phyloP scores from a whole-genome alignment of 2,888 invertebrate species.

The Euclidia mi region DNA sequence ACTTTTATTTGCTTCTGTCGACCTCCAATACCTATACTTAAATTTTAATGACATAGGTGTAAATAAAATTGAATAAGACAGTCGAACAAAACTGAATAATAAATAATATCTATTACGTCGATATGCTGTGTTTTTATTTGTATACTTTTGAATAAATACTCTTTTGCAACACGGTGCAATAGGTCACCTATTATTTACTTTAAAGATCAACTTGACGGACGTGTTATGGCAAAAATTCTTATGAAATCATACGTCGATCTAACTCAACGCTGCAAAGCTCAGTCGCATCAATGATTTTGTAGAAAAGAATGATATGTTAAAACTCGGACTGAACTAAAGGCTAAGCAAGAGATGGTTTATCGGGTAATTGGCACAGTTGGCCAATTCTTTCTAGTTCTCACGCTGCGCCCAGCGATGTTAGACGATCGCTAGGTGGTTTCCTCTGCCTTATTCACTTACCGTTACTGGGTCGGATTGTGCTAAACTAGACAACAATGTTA shows the following conservation, averaged over 20 bases:
- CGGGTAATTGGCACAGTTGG: conserved; percentile 45
- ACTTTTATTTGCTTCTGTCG: conserved; percentile 6
- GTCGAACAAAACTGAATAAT: conserved; percentile 17
- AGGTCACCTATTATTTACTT: conserved; percentile 10
- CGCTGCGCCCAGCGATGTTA: conserved; percentile 42
- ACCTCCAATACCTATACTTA: conserved; percentile 12
- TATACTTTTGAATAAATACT: conserved; percentile 13
- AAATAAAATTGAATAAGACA: conserved; percentile 18
- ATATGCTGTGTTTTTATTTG: conserved; percentile 8
- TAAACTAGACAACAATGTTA: conserved; percentile 58
- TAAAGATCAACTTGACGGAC: conserved; percentile 16
- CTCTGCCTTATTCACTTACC: conserved; percentile 64
- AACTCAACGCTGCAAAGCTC: not conserved
- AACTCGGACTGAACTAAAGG: conserved; percentile 1
- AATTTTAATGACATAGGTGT: conserved; percentile 15
- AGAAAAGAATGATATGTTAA: conserved; percentile 1
- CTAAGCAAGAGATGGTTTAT: conserved; percentile 23
- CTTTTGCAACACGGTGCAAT: conserved; percentile 7
- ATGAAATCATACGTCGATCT: not conserved
- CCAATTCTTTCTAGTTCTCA: conserved; percentile 64
- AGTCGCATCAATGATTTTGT: conserved; percentile 1
- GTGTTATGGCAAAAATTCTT: not conserved
- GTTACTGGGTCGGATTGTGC: conserved; percentile 47
- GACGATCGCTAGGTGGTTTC: conserved; percentile 55
- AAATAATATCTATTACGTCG: conserved; percentile 7